Evolutionary conservation across 1,140 invertebrate species (phyloP).

Genomic region (Conus betulinus): DNA sequence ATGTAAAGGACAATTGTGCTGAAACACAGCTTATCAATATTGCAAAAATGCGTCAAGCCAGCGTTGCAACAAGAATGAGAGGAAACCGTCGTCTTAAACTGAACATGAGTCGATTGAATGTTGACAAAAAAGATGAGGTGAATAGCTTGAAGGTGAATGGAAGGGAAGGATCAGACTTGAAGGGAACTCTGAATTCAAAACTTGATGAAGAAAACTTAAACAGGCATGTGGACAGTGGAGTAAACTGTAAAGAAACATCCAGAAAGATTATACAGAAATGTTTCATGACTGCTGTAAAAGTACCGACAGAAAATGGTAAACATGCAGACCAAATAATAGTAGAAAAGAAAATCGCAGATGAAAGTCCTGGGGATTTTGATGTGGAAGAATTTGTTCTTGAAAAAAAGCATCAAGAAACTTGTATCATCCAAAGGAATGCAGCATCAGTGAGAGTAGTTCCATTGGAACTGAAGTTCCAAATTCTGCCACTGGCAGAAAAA

Average conservation of each 20-base stretch:
- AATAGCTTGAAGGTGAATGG: background rate
- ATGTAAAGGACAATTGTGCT: background rate
- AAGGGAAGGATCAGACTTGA: background rate
- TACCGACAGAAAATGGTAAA: background rate
- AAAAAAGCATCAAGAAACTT: background rate
- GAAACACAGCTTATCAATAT: background rate
- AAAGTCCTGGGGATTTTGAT: background rate
- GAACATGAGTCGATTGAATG: background rate
- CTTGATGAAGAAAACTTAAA: background rate
- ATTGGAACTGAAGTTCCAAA: too few species aligned
- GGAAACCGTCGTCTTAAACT: background rate
- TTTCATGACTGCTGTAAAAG: background rate
- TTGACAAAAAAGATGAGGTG: background rate
- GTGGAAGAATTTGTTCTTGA: background rate
- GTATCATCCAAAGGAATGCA: too few species aligned
- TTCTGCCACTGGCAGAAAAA: too few species aligned
- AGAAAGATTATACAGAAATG: background rate
- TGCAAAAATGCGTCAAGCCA: background rate
- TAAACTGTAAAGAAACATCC: background rate
- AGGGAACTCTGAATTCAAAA: background rate
- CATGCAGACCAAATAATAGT: background rate
- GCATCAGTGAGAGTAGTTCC: too few species aligned
- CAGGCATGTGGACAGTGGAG: background rate
- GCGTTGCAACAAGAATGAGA: conserved; percentile 13
- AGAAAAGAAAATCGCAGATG: background rate